Percentiles rank a stretch among this genome's conserved stretches.
These are phyloP conservation scores for Enhydra lutris DNA, from an alignment of 2,113 vertebrate genomes.

Conservation along the genomic window DNA sequence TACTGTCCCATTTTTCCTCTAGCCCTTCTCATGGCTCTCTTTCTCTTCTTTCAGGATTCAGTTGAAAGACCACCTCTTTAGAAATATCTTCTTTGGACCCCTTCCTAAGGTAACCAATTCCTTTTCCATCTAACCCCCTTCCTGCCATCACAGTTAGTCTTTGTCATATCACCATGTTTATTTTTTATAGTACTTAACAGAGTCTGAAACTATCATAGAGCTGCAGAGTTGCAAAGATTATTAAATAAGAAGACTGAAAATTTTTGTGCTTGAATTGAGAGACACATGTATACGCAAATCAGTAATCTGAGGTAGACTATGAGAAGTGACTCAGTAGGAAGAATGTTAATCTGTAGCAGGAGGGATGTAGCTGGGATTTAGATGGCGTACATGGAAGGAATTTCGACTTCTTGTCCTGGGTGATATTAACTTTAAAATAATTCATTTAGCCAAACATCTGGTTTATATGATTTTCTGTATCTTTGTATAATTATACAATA, in stretches of 20 bases:
- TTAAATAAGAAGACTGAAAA: background rate
- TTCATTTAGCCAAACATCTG: background rate
- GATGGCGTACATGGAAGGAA: background rate
- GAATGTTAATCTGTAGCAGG: background rate
- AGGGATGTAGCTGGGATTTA: background rate
- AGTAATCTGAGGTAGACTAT: background rate
- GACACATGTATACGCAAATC: background rate
- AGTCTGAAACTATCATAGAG: background rate
- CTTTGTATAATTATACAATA: background rate
- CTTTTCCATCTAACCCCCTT: background rate
- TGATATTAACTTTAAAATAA: background rate
- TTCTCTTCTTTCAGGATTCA: background rate
- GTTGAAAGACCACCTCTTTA: background rate
- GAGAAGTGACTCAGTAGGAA: background rate
- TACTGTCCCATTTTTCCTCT: background rate
- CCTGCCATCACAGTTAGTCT: background rate
- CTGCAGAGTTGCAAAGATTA: background rate
- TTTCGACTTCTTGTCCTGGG: background rate
- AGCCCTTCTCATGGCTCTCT: background rate
- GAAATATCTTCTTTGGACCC: background rate
- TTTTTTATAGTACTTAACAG: background rate
- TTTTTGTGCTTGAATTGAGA: background rate
- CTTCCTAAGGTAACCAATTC: background rate
- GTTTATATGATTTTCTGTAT: background rate
- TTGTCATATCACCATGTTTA: background rate